A percentile compares a stretch with the other conserved stretches of the same genome.
Evolutionary conservation across 2,888 invertebrate genomes (phyloP).

Genomic region (Apoda limacodes): DNA sequence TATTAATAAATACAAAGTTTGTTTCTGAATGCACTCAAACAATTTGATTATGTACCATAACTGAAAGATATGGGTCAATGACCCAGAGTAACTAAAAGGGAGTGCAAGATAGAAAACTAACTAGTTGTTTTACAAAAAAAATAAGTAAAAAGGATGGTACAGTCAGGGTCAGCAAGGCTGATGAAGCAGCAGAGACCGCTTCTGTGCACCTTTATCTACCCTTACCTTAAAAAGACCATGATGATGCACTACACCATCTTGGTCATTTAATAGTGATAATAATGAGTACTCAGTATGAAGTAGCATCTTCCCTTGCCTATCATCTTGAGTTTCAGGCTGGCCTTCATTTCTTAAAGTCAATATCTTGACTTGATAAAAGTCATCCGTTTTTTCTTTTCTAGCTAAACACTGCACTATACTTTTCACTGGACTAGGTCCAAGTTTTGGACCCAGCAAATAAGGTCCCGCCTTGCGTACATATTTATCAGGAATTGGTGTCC

Average conservation of each 20-base stretch:
- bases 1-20: too few relatives aligned
- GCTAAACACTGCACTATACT: conserved; percentile 83
- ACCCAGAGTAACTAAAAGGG: too few relatives aligned
- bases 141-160: too few relatives aligned
- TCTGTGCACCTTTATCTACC: too few relatives aligned
- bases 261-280: conserved; percentile 74
- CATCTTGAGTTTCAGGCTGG: conserved; percentile 76
- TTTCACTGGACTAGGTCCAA: conserved; percentile 80
- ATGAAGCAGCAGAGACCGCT: too few relatives aligned
- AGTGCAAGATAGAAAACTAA: too few relatives aligned
- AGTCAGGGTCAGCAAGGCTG: too few relatives aligned
- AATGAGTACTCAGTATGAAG: conserved; percentile 82
- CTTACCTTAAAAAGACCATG: conserved; percentile 80
- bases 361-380: conserved; percentile 77
- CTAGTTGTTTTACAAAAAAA: too few relatives aligned
- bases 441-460: conserved; percentile 75
- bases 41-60: too few relatives aligned
- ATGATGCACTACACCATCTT: conserved; percentile 80
- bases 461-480: conserved; percentile 74
- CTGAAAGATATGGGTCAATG: too few relatives aligned
- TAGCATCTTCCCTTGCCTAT: conserved; percentile 82
- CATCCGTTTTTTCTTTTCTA: conserved; percentile 74
- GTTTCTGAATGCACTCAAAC: too few relatives aligned
- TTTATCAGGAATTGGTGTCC: conserved; percentile 64
- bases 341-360: conserved; percentile 61